Base-by-base conservation (phyloP, 2,888 invertebrate species). In the Brassicogethes aeneus region DNA sequence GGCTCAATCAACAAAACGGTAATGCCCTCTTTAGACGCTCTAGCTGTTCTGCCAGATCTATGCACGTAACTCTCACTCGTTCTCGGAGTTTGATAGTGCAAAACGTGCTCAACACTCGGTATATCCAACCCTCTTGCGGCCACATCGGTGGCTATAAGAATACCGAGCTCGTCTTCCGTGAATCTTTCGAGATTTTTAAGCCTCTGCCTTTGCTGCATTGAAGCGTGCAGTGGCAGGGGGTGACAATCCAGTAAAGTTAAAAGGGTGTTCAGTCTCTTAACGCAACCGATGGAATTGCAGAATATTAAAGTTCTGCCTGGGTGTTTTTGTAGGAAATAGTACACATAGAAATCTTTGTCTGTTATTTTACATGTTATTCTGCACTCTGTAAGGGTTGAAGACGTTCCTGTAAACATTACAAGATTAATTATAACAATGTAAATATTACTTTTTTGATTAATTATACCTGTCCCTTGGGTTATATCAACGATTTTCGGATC, bases 111-210 rank as follows among this genome's bases (percentile, higher is more conserved):
- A 2, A 99, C 85, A 53, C 82, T 77, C 0, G 92, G 89, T 54
- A 99, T 94, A 70, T 99, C 99, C 34, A 99, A 70, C 0, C 99
- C 99, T 42, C 99, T 76, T 0, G 99, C 95, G 1, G 99, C 97
- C 3, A 99, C 96, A 72, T 99, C 99, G 0, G 95, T 97, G 2
- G 97, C 83, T 43, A 99, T 77, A 23, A 99, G 68, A 3, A 99
- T 64, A 0, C 86, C 83, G 48, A 77, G 74, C 0, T 79, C 74
- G 53, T 80, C 76, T 41, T 79, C 80, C 29, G 83, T 77, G 66
- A 88, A 88, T 48, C 84, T 79, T 64, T 99, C 99, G 2, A 99
- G 73, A 70, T 94, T 97, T 64, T 90, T 92, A 29, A 99, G 70
- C 12, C 99, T 72, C 59, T 95, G 94, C 45, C 88, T 77, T 64